These are phyloP conservation scores for Camponotus floridanus DNA, from an alignment of 1,140 invertebrate species.

Conservation along the genomic window DNA sequence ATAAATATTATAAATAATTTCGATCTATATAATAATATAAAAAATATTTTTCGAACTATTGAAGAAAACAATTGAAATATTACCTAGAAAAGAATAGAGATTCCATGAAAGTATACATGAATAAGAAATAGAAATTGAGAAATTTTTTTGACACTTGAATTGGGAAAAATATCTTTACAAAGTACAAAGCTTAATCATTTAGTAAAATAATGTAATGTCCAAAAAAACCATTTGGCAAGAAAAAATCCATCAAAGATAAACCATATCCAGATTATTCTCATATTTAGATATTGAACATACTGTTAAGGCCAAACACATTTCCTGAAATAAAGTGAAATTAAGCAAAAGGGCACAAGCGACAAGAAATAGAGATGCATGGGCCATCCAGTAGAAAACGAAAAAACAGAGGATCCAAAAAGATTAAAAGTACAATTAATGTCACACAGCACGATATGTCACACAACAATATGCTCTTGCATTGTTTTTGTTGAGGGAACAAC, in stretches of 20 bases:
- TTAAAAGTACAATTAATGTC: no score
- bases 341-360: slow-evolving; percentile 87
- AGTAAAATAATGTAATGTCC: neutral
- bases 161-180: slow-evolving; percentile 83
- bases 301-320: slow-evolving; percentile 38
- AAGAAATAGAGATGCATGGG: slow-evolving; percentile 90
- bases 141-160: slow-evolving; percentile 80
- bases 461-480: no score
- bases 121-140: slow-evolving; percentile 81
- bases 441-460: no score
- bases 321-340: slow-evolving; percentile 65
- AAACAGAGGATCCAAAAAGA: no score
- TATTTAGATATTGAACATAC: slow-evolving; percentile 33
- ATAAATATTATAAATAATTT: neutral
- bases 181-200: slow-evolving; percentile 72
- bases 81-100: slow-evolving; percentile 87
- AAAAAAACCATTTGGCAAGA: slow-evolving; percentile 17
- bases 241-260: neutral
- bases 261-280: no score
- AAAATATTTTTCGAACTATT: slow-evolving; percentile 22
- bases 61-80: slow-evolving; percentile 84
- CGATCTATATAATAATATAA: no score
- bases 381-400: slow-evolving; percentile 88
- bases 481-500: no score
- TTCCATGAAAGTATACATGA: slow-evolving; percentile 81